Conservation (phyloP, 2,113 vertebrate genomes). For the Cebidichthys violaceus region DNA sequence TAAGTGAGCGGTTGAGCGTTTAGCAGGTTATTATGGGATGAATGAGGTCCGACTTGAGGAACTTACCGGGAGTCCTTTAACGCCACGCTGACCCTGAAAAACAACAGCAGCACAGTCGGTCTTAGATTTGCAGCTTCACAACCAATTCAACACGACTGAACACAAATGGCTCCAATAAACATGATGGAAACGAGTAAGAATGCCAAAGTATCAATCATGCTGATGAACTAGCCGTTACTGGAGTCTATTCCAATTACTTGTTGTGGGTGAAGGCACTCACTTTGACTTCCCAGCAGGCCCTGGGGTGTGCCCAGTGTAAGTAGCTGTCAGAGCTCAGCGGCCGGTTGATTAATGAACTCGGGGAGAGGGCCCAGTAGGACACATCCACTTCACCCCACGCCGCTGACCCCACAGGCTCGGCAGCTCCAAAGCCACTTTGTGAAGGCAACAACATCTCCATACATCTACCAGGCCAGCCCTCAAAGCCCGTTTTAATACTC, state of each 20-base stretch:
- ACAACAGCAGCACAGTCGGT: slow-evolving; percentile 41
- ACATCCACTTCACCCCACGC: slow-evolving; percentile 27
- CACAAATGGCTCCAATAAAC: neutral
- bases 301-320: slow-evolving; percentile 29
- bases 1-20: slow-evolving; percentile 62
- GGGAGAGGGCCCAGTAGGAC: slow-evolving; percentile 34
- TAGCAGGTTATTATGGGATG: neutral
- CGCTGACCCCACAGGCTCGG: slow-evolving; percentile 27
- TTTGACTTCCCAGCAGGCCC: slow-evolving; percentile 42
- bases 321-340: slow-evolving; percentile 44
- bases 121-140: neutral
- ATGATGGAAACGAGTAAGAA: neutral
- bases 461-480: slow-evolving; percentile 27
- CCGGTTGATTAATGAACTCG: slow-evolving; percentile 59
- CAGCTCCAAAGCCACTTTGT: slow-evolving; percentile 38
- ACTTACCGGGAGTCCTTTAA: slow-evolving; percentile 84
- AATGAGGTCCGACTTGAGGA: neutral
- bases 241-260: slow-evolving; percentile 5
- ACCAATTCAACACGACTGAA: neutral
- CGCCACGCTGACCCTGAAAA: slow-evolving; percentile 82
- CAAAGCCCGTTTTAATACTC: slow-evolving; percentile 36
- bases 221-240: neutral
- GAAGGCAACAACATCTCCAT: slow-evolving; percentile 18
- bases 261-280: neutral
- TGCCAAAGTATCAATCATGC: slow-evolving; percentile 14